Percentiles rank a stretch among this genome's conserved stretches.
phyloP scores from a whole-genome alignment of 2,797 vertebrate species.

The Stomatorhinus walkeri region DNA sequence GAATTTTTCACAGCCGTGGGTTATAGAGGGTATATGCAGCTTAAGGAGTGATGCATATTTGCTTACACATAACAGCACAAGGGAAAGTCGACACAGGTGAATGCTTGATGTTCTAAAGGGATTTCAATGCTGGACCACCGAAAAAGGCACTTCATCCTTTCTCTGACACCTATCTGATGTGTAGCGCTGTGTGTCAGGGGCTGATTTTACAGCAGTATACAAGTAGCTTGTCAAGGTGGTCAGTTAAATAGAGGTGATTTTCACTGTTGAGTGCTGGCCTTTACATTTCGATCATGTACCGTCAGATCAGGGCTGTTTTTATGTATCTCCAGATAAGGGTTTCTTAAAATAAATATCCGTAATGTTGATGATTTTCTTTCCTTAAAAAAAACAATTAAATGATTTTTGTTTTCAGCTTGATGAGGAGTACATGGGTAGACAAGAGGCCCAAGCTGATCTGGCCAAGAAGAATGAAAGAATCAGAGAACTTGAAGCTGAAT shows the following conservation, averaged over 20 bases:
- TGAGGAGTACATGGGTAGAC: constrained; percentile 82
- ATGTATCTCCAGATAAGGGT: background rate
- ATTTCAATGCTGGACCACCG: background rate
- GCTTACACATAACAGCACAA: background rate
- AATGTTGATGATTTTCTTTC: background rate
- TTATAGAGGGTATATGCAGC: background rate
- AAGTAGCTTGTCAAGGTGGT: background rate
- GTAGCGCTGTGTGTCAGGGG: background rate
- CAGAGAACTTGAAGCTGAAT: constrained; percentile 74
- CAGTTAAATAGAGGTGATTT: background rate
- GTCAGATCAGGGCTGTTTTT: background rate
- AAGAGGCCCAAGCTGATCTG: constrained; percentile 80
- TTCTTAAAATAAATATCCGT: background rate
- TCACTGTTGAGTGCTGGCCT: background rate
- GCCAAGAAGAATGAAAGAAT: constrained; percentile 81
- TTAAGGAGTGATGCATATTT: constrained; percentile 1
- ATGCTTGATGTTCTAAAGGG: constrained; percentile 10
- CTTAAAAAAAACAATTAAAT: background rate
- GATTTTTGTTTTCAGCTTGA: constrained; percentile 67
- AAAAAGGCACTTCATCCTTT: background rate
- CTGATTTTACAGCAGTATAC: background rate
- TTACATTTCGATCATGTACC: background rate
- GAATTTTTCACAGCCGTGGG: background rate
- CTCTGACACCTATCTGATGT: background rate
- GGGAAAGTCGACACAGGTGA: background rate